A percentile compares a stretch with the other conserved stretches of the same genome.
These are phyloP conservation scores for Erpetoichthys calabaricus DNA, from an alignment of 2,797 vertebrate genomes.

Conservation along the genomic window DNA sequence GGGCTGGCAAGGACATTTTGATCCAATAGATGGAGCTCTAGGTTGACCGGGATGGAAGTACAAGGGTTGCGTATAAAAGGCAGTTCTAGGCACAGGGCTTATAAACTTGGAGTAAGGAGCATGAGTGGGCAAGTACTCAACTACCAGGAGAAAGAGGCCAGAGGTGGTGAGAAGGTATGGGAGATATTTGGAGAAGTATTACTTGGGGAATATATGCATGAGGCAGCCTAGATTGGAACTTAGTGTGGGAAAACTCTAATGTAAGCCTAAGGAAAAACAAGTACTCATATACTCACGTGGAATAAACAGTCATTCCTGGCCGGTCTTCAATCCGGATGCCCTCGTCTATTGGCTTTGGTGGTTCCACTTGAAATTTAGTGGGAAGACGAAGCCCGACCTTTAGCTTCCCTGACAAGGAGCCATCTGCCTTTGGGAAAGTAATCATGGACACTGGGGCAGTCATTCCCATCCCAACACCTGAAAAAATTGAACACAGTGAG, in stretches of 20 bases:
- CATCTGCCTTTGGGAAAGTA: conserved; percentile 64
- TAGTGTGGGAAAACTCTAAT: conserved; percentile 2
- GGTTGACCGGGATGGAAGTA: too few species aligned
- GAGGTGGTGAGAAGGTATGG: background rate
- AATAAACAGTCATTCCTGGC: conserved; percentile 67
- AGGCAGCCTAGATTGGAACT: too few species aligned
- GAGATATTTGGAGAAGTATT: too few species aligned
- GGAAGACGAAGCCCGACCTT: conserved; percentile 69
- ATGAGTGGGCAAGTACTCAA: conserved; percentile 6
- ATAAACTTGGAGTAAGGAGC: background rate
- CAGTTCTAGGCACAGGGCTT: too few species aligned
- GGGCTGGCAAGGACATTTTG: too few species aligned
- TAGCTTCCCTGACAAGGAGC: conserved; percentile 63
- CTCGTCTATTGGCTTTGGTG: conserved; percentile 55
- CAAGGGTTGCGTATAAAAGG: too few species aligned
- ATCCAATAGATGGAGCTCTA: too few species aligned
- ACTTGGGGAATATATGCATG: too few species aligned
- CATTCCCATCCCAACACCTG: conserved; percentile 72
- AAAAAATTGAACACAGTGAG: background rate
- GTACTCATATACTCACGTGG: conserved; percentile 46
- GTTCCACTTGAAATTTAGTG: conserved; percentile 49
- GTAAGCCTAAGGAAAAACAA: background rate
- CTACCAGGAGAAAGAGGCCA: conserved; percentile 4
- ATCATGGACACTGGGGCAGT: conserved; percentile 68
- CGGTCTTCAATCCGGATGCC: conserved; percentile 63